These are phyloP conservation scores for Hyperopisus bebe DNA, from an alignment of 2,113 vertebrate genomes.

Conservation along the genomic window DNA sequence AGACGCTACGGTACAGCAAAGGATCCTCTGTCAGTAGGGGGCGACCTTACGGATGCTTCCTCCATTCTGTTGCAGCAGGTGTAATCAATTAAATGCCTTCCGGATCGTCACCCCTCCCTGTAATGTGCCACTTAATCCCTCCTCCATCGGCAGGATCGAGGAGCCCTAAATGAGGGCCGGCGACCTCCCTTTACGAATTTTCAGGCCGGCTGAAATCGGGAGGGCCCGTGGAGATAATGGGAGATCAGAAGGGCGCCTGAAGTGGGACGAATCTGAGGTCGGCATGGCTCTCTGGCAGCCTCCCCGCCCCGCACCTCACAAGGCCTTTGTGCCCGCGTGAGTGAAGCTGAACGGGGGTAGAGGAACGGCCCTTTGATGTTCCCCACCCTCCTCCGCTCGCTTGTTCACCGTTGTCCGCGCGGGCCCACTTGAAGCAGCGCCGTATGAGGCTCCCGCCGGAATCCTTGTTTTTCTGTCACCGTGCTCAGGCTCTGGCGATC, in stretches of 20 bases:
- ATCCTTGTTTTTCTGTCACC: not conserved
- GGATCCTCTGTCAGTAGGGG: not conserved
- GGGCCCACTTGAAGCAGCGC: not conserved
- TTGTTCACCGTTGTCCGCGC: not conserved
- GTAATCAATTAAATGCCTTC: constrained; percentile 17
- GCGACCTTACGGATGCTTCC: not conserved
- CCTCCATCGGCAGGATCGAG: not conserved
- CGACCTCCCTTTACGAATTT: constrained; percentile 1
- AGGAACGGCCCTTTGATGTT: not conserved
- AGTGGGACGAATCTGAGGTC: not conserved
- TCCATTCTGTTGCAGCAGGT: not conserved
- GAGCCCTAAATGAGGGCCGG: not conserved
- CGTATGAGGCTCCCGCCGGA: not conserved
- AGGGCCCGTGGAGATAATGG: not conserved
- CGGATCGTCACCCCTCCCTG: not conserved
- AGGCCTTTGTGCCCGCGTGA: not conserved
- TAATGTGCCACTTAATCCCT: constrained; percentile 17
- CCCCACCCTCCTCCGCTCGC: not conserved
- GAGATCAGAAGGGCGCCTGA: constrained; percentile 6
- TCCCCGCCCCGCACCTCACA: not conserved
- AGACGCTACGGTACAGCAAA: not conserved
- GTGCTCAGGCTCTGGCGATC: not conserved
- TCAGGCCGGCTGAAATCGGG: not conserved
- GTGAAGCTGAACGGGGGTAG: not conserved
- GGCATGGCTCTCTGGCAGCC: not conserved